A percentile compares a stretch with the other conserved stretches of the same genome.
phyloP scores from a whole-genome alignment of 2,888 invertebrate species.

The Cephus rjabovi region DNA sequence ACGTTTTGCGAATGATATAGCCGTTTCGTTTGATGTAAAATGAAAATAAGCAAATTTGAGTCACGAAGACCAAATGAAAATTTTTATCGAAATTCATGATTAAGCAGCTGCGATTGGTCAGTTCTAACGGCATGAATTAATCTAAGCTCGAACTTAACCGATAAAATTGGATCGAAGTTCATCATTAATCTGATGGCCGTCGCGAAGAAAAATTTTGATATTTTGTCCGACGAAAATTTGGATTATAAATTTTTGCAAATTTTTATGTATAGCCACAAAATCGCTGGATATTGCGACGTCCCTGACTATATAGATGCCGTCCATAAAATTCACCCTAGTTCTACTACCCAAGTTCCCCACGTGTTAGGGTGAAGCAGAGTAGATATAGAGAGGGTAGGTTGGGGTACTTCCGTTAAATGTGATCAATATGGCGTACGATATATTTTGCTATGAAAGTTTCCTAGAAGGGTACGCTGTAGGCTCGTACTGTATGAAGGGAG shows the following conservation, averaged over 20 bases:
- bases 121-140: no score
- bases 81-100: no score
- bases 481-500: background rate
- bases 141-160: background rate
- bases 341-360: background rate
- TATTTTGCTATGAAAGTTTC: background rate
- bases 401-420: conserved; percentile 25
- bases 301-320: background rate
- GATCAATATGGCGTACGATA: conserved; percentile 31
- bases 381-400: background rate
- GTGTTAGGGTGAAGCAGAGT: background rate
- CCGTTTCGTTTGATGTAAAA: no score
- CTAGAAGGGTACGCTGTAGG: background rate
- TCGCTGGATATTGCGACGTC: background rate
- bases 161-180: background rate
- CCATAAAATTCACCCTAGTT: background rate
- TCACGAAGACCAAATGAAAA: no score
- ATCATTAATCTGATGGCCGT: no score
- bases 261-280: background rate
- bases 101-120: no score
- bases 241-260: no score
- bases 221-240: no score
- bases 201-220: no score
- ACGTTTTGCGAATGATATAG: no score
- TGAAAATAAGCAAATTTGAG: no score